Evolutionary conservation across 2,113 vertebrate genomes (phyloP), one percentile per base, ranked within the genome.

Genomic region (Sula dactylatra): DNA sequence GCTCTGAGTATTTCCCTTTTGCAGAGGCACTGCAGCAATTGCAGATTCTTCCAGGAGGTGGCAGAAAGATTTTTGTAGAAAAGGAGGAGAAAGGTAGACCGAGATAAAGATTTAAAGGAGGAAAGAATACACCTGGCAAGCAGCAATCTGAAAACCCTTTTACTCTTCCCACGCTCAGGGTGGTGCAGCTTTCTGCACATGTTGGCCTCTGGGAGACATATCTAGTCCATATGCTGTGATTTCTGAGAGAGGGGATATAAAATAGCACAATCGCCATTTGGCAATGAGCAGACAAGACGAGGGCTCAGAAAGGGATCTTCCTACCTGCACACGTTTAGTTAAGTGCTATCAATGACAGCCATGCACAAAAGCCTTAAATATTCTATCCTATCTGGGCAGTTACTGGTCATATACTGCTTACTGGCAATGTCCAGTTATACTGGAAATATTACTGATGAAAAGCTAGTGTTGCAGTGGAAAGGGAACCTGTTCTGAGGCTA

Each of bases 11-110:
- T 29, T 42, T 31, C 19, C 24, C 15, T 81, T 64, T 32, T 36
- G 61, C 82, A 70, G 59, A 88, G 59, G 59, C 54, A 44, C 18
- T 47, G 76, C 86, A 92, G 97, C 90, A 95, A 40, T 93, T 90
- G 88, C 86, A n/a, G 69, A 40, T 59, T 34, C 83, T 83, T 92
- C 97, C 96, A 97, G 96, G 91, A 96, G 95, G 94, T 96, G 94
- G 94, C 94, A 94, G 83, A 76, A 94, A 83, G 54, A 89, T 72
- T 96, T 94, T 88, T 76, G 80, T 45, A 11, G n/a, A 77, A 59
- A 21, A 86, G 12, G n/a, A 86, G 42, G 29, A 32, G 22, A 32
- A 90, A 85, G 27, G 29, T 21, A 58, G 42, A 38, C 4, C 4
- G 65, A 72, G 45, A 44, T 2, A 45, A 42, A 49, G 65, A 32